Evolutionary conservation across 1,140 invertebrate species (phyloP), one percentile per base, ranked within the genome.

Genomic region (Tetragonula clypearis): DNA sequence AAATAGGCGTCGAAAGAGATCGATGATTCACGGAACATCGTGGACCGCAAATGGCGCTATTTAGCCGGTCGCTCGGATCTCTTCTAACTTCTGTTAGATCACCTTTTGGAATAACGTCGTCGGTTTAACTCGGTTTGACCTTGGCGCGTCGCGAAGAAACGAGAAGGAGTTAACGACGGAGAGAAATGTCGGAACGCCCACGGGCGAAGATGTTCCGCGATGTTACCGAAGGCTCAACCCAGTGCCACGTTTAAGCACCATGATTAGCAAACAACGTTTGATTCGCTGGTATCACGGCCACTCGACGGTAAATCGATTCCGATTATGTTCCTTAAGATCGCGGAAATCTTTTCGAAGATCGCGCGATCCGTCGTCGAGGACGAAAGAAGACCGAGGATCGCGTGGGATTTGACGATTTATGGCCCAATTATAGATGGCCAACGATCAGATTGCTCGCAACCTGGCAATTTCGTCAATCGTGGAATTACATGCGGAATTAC

Each of bases 91-190:
- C 66, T 62, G 60, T 90, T 89, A 89, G 82, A 87, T 90, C 88
- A 90, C 72, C 88, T 87, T 89, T 84, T 71, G 77, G 83, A 90
- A 90, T 89, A 87, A 49, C 41, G 74, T 74, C 68, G 11, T 79
- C 79, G 41, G 65, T 85, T 30, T 78, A 89, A 82, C 74, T 83
- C 79, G 23, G 60, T 56, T 79, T 78, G 82, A 79, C 79, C 85
- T 82, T 87, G 83, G 56, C 56, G 71, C 77, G 69, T 30, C 71
- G 60, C 26, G 9, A 53, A 74, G 69, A 83, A 60, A 80, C 73
- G 53, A 41, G 78, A 55, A 62, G 56, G 82, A 65, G 76, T 6
- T 86, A 73, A 87, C 21, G 68, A 87, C 78, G 35, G 60, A n/a
- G n/a, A 76, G 82, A 85, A 79, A 87, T 60, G 81, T 19, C 1